Evolutionary conservation across 2,888 invertebrate species (phyloP), one percentile per base, ranked within the genome.

Genomic region (Antitype chi): DNA sequence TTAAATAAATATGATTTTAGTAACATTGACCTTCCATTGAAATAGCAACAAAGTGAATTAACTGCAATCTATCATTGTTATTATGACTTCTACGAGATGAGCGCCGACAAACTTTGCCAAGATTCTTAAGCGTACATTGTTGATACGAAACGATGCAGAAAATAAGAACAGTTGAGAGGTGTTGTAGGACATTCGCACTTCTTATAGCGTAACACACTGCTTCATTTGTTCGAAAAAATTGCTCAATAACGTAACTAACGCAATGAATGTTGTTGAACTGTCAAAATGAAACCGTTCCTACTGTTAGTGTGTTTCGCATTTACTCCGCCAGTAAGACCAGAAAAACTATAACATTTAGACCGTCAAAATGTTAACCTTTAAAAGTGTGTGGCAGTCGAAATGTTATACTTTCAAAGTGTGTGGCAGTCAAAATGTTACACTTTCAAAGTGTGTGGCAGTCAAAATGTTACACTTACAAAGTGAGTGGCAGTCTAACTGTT

Each of bases 51-150:
- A 43, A 52, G 20, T 52, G 20, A 70, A 57, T 57, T 43, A 43
- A 8, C n/a, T 55, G 43, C 20, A 62, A 67, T 78, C 4, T 73
- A n/a, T 63, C 52, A 59, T 57, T n/a, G n/a, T 17, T 73, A 67
- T 47, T 80, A 80, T 57, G 55, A 57, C 66, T 67, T 52, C 57
- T 59, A 53, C 20, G 25, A 74, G 38, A 15, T 32, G 28, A 25
- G 47, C 55, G n/a, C 1, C 5, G 3, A 55, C 28, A 59, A 53
- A 23, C 57, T 47, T 53, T 76, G 80, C 70, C 76, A 76, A 70
- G 43, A 70, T 52, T 70, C 47, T 55, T 76, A 53, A 11, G 32
- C 32, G 20, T 59, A 55, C 55, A 74, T 66, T 80, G 59, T 74
- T 60, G 43, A 32, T 55, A 62, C n/a, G 6, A 70, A 62, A 59